These are phyloP conservation scores for Philopotamus ludificatus DNA, from an alignment of 1,140 invertebrate genomes.

Conservation along the genomic window DNA sequence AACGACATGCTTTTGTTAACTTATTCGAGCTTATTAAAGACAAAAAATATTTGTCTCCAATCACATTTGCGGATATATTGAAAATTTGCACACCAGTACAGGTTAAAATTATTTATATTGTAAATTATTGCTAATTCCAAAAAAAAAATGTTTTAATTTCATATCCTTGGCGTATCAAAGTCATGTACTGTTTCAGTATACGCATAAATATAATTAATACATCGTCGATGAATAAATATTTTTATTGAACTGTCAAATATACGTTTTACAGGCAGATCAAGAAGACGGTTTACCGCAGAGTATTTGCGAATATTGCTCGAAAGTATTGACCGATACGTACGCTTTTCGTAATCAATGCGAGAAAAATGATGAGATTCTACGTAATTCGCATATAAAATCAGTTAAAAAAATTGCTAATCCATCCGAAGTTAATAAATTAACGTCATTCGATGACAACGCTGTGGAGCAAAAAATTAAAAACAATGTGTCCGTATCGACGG, in stretches of 20 bases:
- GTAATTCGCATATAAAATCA: conserved; percentile 3
- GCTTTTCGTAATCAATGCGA: conserved; percentile 31
- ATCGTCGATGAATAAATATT: no score
- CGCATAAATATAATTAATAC: no score
- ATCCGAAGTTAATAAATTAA: no score
- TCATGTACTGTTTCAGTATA: no score
- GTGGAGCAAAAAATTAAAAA: no score
- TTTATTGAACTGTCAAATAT: no score
- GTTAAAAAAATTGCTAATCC: no score
- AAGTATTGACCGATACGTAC: conserved; percentile 10
- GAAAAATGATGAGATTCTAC: conserved; percentile 20
- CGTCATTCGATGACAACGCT: no score
- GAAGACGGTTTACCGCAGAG: conserved; percentile 26
- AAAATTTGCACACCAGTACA: conserved; percentile 1
- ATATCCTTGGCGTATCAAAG: no score
- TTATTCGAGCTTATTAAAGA: neutral
- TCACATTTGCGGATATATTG: neutral
- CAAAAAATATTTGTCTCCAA: neutral
- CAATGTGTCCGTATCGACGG: no score
- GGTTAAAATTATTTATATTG: neutral
- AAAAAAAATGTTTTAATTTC: no score
- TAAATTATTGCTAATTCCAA: neutral
- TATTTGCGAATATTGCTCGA: conserved; percentile 21
- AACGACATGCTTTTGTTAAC: neutral
- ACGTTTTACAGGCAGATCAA: conserved; percentile 11